phyloP scores from a whole-genome alignment of 2,888 invertebrate species.

The Mythimna albipuncta region DNA sequence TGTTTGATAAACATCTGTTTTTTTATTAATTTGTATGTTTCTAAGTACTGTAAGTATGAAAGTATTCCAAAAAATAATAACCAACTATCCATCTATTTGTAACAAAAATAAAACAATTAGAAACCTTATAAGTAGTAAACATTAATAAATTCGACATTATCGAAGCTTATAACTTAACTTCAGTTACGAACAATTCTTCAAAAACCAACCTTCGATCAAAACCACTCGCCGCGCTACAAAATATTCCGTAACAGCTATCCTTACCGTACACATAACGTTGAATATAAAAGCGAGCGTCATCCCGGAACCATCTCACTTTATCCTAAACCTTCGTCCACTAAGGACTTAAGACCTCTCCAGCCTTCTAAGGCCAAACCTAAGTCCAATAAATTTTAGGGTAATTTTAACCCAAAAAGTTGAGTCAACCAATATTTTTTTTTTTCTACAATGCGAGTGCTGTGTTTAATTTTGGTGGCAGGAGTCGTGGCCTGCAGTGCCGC shows the following conservation, averaged over 20 bases:
- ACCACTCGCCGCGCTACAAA: conserved; percentile 52
- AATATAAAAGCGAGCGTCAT: conserved; percentile 76
- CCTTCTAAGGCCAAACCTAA: background rate
- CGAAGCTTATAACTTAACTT: background rate
- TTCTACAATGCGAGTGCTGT: conserved; percentile 76
- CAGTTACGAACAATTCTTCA: background rate
- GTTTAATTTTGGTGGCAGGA: conserved; percentile 76
- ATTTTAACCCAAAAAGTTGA: background rate
- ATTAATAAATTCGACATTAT: background rate
- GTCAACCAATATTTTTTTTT: background rate
- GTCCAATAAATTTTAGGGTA: background rate
- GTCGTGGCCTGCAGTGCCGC: conserved; percentile 82
- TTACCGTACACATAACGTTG: conserved; percentile 60
- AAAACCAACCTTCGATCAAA: conserved; percentile 72
- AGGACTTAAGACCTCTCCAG: conserved; percentile 63
- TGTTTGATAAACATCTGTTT: no score
- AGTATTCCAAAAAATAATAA: no score
- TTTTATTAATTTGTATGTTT: no score
- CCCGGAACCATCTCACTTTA: conserved; percentile 79
- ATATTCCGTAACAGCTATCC: conserved; percentile 60
- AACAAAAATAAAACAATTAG: no score
- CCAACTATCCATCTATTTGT: no score
- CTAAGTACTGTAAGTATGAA: no score
- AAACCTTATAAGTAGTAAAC: no score
- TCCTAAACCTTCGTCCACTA: conserved; percentile 73